Evolutionary conservation across 2,113 vertebrate genomes (phyloP).

Genomic region (Oreochromis niloticus): DNA sequence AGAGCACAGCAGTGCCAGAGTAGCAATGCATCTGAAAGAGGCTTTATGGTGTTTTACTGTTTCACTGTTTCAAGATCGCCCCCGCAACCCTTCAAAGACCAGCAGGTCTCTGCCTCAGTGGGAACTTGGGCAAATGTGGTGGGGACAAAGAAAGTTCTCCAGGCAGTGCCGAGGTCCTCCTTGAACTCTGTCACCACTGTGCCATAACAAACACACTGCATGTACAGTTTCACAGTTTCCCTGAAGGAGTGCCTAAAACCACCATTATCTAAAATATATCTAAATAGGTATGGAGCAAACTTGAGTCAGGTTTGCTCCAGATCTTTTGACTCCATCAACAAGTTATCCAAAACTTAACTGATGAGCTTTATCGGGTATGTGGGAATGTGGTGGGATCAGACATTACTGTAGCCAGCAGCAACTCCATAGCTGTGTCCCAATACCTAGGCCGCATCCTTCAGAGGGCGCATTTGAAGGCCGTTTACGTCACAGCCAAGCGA

Average conservation of each 20-base stretch:
- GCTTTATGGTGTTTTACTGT: neutral
- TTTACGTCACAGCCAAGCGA: neutral
- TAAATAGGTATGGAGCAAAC: neutral
- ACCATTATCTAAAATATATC: neutral
- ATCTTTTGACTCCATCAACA: neutral
- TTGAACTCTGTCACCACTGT: neutral
- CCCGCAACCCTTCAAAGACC: neutral
- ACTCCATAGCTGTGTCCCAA: neutral
- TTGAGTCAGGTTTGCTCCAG: neutral
- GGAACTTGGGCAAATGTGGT: neutral
- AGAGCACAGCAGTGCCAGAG: neutral
- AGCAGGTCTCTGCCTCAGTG: neutral
- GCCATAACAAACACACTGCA: neutral
- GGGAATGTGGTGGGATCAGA: neutral
- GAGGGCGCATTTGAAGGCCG: neutral
- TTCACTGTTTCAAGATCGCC: neutral
- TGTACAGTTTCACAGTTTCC: neutral
- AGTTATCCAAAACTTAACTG: neutral
- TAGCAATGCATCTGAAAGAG: neutral
- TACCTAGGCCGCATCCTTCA: neutral
- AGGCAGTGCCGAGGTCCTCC: neutral
- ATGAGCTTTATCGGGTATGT: neutral
- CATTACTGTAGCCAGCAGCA: neutral
- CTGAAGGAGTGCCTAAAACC: neutral
- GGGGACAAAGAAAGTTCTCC: neutral